These are phyloP conservation scores for Phoebastria nigripes DNA, from an alignment of 2,797 vertebrate species.

Conservation along the genomic window DNA sequence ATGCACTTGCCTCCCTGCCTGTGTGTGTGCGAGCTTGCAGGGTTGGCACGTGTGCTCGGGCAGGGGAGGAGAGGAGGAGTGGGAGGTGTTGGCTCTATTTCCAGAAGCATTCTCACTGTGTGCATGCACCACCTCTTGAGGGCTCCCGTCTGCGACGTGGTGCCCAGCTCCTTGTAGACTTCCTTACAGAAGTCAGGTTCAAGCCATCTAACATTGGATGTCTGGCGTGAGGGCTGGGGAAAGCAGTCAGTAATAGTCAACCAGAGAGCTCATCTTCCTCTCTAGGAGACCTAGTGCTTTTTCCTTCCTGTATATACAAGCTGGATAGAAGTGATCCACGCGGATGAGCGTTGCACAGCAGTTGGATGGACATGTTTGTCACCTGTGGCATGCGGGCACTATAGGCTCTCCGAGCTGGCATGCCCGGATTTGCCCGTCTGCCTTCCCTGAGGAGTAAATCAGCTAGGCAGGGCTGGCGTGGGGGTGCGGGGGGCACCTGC, in stretches of 20 bases:
- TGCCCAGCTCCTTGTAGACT: neutral
- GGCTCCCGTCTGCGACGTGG: fast-evolving
- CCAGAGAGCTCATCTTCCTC: neutral
- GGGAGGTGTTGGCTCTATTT: neutral
- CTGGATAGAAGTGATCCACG: neutral
- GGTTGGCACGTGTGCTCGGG: fast-evolving
- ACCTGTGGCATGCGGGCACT: fast-evolving
- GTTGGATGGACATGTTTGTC: neutral
- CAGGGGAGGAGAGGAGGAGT: neutral
- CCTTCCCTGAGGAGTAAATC: neutral
- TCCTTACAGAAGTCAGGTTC: neutral
- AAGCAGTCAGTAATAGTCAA: neutral
- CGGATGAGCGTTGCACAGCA: fast-evolving
- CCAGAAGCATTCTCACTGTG: neutral
- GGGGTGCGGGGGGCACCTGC: fast-evolving
- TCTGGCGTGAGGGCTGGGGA: neutral
- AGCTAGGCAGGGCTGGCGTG: neutral
- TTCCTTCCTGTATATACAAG: fast-evolving
- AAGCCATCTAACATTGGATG: fast-evolving
- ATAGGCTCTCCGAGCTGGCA: neutral
- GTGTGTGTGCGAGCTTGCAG: fast-evolving
- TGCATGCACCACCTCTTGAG: fast-evolving
- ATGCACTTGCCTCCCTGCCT: neutral
- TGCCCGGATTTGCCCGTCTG: neutral
- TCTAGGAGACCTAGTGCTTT: neutral